Conservation (phyloP, 2,797 vertebrate genomes). For the Myiotriccus ornatus region DNA sequence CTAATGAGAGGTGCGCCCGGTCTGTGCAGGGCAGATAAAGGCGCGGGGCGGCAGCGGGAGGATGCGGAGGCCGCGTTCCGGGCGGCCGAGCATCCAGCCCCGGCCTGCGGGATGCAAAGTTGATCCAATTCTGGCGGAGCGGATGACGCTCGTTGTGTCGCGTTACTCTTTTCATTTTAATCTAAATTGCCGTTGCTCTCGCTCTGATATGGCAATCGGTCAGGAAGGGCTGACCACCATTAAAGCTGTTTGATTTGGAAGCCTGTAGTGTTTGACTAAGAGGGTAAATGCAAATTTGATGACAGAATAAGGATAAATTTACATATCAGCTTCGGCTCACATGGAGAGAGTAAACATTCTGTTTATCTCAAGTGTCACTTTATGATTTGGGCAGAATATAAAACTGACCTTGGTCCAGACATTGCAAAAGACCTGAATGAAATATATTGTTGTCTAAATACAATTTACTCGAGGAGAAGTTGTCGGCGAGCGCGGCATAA, state of each 20-base stretch:
- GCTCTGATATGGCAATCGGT: conserved; percentile 91
- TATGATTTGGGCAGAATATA: conserved; percentile 99
- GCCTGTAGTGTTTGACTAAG: conserved; percentile 98
- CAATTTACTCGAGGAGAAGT: conserved; percentile 90
- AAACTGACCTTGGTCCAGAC: conserved; percentile 96
- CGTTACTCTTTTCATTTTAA: conserved; percentile 88
- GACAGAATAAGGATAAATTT: conserved; percentile 99
- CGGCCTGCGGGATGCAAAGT: conserved; percentile 86
- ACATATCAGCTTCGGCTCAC: conserved; percentile 99
- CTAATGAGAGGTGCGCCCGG: conserved; percentile 65
- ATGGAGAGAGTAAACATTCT: conserved; percentile 99
- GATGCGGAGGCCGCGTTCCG: conserved; percentile 79
- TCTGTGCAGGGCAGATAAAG: conserved; percentile 93
- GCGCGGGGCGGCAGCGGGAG: conserved; percentile 81
- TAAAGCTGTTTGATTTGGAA: conserved; percentile 99
- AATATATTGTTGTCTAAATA: conserved; percentile 92
- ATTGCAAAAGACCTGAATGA: conserved; percentile 88
- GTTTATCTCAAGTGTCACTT: conserved; percentile 99
- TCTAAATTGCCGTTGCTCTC: conserved; percentile 93
- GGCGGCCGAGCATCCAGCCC: conserved; percentile 90
- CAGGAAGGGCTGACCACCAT: conserved; percentile 98
- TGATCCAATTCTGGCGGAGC: conserved; percentile 92
- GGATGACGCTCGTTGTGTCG: conserved; percentile 83
- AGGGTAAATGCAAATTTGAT: conserved; percentile 99
- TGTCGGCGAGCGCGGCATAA: conserved; percentile 83